A percentile compares a stretch with the other conserved stretches of the same genome.
These are phyloP conservation scores for Drosophila orena DNA, from an alignment of 1,140 invertebrate species.

Conservation along the genomic window DNA sequence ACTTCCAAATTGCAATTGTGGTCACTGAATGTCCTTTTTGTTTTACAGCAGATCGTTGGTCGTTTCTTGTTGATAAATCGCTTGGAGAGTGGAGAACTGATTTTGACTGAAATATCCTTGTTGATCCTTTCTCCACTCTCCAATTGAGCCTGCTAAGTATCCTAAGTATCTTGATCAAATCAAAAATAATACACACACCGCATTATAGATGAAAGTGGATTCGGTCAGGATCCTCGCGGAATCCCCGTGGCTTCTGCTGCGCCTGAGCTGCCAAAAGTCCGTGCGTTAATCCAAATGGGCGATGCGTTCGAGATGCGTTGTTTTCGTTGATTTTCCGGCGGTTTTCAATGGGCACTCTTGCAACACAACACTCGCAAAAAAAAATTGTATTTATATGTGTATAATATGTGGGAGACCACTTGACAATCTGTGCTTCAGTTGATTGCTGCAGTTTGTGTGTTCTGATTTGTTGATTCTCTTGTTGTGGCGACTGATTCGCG, in stretches of 20 bases:
- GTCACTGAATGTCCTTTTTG: neutral
- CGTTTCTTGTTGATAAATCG: slow-evolving; percentile 1
- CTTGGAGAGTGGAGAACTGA: slow-evolving; percentile 6
- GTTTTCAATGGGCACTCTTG: slow-evolving; percentile 8
- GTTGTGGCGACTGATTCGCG: slow-evolving; percentile 43
- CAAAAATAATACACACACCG: slow-evolving; percentile 80
- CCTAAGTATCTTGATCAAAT: slow-evolving; percentile 26
- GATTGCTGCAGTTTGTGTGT: neutral
- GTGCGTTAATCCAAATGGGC: slow-evolving; percentile 12
- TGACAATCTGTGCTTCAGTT: neutral
- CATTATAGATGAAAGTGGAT: slow-evolving; percentile 63
- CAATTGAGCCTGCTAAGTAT: neutral
- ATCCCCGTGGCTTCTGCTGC: slow-evolving; percentile 2
- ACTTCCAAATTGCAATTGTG: too few species aligned
- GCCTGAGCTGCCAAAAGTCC: neutral
- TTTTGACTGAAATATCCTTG: neutral
- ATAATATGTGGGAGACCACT: neutral
- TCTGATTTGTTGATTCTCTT: neutral
- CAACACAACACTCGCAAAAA: slow-evolving; percentile 60
- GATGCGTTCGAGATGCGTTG: neutral
- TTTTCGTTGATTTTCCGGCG: neutral
- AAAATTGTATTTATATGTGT: slow-evolving; percentile 7
- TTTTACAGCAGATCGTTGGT: neutral
- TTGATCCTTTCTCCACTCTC: slow-evolving; percentile 1
- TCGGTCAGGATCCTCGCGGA: slow-evolving; percentile 29